Conservation (phyloP, 1,140 invertebrate species). For the Drosophila serrata region DNA sequence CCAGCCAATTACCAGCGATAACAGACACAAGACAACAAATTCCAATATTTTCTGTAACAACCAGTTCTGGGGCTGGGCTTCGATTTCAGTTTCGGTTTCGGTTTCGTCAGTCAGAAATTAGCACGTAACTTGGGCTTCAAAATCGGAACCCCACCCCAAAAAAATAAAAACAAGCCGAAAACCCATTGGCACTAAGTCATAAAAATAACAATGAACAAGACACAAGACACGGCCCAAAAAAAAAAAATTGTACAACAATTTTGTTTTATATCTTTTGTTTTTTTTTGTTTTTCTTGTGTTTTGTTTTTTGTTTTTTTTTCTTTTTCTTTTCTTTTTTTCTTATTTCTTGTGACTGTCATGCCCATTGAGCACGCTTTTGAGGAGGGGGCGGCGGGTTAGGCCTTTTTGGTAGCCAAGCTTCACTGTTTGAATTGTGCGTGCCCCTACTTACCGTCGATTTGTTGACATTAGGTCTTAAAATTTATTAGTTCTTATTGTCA, state of each 20-base stretch:
- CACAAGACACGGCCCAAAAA: constrained; percentile 49
- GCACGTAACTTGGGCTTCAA: constrained; percentile 40
- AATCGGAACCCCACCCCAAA: constrained; percentile 17
- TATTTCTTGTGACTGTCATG: constrained; percentile 57
- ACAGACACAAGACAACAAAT: constrained; percentile 10
- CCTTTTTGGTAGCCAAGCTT: constrained; percentile 18
- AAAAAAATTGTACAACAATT: constrained; percentile 42
- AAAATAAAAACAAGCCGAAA: constrained; percentile 19
- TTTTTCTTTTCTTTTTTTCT: constrained; percentile 5
- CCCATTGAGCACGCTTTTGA: constrained; percentile 64
- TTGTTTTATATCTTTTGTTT: constrained; percentile 25
- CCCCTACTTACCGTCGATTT: constrained; percentile 51
- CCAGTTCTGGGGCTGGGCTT: constrained; percentile 30
- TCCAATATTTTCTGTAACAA: constrained; percentile 39
- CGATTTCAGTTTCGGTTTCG: constrained; percentile 47
- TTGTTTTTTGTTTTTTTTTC: constrained; percentile 20
- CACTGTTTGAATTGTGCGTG: constrained; percentile 36
- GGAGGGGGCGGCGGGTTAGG: constrained; percentile 1
- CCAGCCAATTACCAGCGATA: constrained; percentile 59
- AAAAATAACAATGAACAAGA: constrained; percentile 74
- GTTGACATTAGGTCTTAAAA: constrained; percentile 80
- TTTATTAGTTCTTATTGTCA: constrained; percentile 78
- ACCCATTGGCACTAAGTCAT: constrained; percentile 64
- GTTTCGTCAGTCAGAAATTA: constrained; percentile 58
- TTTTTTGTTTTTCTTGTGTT: constrained; percentile 16